These are phyloP conservation scores for Himalopsyche kuldschensis DNA, from an alignment of 2,888 invertebrate species.

Conservation along the genomic window DNA sequence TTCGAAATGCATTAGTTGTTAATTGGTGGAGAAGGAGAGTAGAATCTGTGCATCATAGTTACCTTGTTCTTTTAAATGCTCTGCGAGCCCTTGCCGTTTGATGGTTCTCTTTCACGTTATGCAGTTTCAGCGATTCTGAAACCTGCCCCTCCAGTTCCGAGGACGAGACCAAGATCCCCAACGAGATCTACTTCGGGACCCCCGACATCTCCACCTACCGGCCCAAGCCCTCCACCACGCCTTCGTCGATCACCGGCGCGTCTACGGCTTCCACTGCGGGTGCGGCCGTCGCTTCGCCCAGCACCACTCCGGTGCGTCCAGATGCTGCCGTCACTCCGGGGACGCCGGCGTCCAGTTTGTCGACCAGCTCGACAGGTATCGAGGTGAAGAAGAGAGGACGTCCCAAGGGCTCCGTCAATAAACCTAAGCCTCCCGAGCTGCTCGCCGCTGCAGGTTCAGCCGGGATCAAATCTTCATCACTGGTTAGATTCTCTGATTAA, in stretches of 20 bases:
- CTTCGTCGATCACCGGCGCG: neutral
- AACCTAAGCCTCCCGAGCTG: slow-evolving; percentile 49
- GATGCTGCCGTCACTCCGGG: neutral
- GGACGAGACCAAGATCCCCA: slow-evolving; percentile 39
- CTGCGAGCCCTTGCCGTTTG: neutral
- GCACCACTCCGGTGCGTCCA: neutral
- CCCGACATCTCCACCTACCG: slow-evolving; percentile 37
- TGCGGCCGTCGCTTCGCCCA: neutral
- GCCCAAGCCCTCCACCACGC: slow-evolving; percentile 1
- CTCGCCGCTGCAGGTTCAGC: slow-evolving; percentile 29
- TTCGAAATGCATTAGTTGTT: no score
- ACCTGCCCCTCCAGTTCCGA: slow-evolving; percentile 33
- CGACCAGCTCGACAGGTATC: neutral
- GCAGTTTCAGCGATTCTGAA: slow-evolving; percentile 30
- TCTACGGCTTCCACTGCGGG: neutral
- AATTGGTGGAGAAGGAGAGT: no score
- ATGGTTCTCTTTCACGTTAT: neutral
- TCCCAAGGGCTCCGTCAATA: slow-evolving; percentile 59
- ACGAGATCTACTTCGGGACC: slow-evolving; percentile 40
- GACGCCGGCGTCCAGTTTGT: neutral
- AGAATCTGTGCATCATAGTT: no score
- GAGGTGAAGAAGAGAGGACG: slow-evolving; percentile 58
- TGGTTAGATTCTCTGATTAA: neutral
- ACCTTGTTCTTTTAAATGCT: neutral
- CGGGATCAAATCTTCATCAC: neutral